A percentile compares a stretch with the other conserved stretches of the same genome.
Evolutionary conservation across 2,888 invertebrate species (phyloP).

Genomic region (Operophtera brumata): DNA sequence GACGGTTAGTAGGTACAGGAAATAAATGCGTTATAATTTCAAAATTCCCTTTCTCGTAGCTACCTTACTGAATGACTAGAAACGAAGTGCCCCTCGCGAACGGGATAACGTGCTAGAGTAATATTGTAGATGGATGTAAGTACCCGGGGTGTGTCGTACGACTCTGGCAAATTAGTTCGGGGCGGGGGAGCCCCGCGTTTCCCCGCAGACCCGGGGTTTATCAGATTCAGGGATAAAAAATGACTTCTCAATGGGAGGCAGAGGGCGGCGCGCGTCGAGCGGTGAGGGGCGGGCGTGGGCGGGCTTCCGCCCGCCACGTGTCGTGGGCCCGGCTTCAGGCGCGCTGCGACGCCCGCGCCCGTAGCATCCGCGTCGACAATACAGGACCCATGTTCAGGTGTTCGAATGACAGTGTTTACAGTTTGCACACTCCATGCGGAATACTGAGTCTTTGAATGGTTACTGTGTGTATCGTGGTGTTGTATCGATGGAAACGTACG

Average conservation of each 20-base stretch:
- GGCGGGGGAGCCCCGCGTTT: slow-evolving; percentile 72
- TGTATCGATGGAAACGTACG: slow-evolving; percentile 59
- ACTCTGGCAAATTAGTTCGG: slow-evolving; percentile 80
- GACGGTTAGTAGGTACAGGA: not conserved
- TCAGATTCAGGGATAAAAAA: slow-evolving; percentile 80
- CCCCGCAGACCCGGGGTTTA: slow-evolving; percentile 67
- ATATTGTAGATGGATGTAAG: slow-evolving; percentile 81
- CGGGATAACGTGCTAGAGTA: slow-evolving; percentile 79
- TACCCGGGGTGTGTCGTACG: slow-evolving; percentile 79
- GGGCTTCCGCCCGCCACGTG: slow-evolving; percentile 78
- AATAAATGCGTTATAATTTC: slow-evolving; percentile 49
- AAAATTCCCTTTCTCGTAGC: slow-evolving; percentile 62
- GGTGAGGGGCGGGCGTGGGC: slow-evolving; percentile 71
- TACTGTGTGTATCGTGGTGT: slow-evolving; percentile 53
- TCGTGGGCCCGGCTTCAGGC: slow-evolving; percentile 57
- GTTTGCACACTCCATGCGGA: slow-evolving; percentile 37
- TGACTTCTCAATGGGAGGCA: slow-evolving; percentile 79
- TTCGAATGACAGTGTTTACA: slow-evolving; percentile 42
- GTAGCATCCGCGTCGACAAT: slow-evolving; percentile 34
- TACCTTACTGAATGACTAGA: slow-evolving; percentile 64
- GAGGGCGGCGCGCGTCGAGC: slow-evolving; percentile 60
- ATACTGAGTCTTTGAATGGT: slow-evolving; percentile 52
- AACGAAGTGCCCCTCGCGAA: slow-evolving; percentile 72
- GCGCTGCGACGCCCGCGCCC: slow-evolving; percentile 43
- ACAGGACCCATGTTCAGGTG: slow-evolving; percentile 51